phyloP scores from a whole-genome alignment of 2,113 vertebrate genomes.

The Osmerus mordax region DNA sequence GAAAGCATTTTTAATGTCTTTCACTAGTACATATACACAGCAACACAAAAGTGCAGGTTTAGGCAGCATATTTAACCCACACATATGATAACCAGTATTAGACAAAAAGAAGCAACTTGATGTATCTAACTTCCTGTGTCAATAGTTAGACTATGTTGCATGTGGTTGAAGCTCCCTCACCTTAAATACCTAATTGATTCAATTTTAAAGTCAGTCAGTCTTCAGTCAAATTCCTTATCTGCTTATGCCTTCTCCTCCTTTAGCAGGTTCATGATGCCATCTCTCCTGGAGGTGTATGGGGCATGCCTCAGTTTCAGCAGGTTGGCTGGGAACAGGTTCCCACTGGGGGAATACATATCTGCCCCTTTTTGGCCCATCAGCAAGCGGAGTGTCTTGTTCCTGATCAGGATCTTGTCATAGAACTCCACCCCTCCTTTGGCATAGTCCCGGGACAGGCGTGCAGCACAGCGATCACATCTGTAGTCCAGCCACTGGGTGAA shows the following conservation, averaged over 20 bases:
- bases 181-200: neutral
- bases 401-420: slow-evolving; percentile 84
- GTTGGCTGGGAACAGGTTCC: slow-evolving; percentile 82
- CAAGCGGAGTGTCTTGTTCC: slow-evolving; percentile 78
- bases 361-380: slow-evolving; percentile 80
- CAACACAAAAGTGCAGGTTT: neutral
- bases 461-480: slow-evolving; percentile 74
- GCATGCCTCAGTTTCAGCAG: slow-evolving; percentile 83
- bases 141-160: neutral
- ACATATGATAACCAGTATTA: neutral
- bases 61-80: neutral
- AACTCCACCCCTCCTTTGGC: slow-evolving; percentile 88
- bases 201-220: neutral
- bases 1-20: neutral
- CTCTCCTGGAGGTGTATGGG: slow-evolving; percentile 82
- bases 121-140: neutral
- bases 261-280: slow-evolving; percentile 74
- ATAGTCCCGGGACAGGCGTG: slow-evolving; percentile 76
- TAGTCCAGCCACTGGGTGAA: slow-evolving; percentile 80
- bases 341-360: slow-evolving; percentile 81
- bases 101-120: neutral
- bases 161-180: neutral
- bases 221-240: neutral
- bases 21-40: neutral
- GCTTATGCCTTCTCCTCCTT: slow-evolving; percentile 56